phyloP scores from a whole-genome alignment of 2,113 vertebrate species.

The Saccopteryx bilineata region DNA sequence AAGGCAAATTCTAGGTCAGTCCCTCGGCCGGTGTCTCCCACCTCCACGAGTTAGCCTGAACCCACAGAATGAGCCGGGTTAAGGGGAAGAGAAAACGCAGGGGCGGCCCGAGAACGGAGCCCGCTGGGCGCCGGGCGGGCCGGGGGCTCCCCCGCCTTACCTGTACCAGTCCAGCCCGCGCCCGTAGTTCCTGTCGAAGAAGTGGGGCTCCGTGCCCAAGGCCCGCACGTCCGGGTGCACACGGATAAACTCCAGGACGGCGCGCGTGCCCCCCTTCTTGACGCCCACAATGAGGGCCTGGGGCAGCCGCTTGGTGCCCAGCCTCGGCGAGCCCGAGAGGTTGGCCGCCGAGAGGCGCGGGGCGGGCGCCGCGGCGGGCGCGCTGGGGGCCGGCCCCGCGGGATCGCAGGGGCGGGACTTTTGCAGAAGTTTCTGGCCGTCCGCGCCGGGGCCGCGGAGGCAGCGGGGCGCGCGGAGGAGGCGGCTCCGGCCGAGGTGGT shows the following conservation, averaged over 20 bases:
- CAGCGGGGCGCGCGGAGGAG: slow-evolving; percentile 86
- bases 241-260: slow-evolving; percentile 97
- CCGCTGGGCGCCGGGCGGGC: rapidly evolving
- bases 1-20: neutral
- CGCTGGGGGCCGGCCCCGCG: slow-evolving; percentile 78
- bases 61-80: neutral
- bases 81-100: neutral
- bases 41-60: neutral
- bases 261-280: slow-evolving; percentile 97
- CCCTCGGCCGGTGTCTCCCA: neutral
- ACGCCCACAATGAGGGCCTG: slow-evolving; percentile 96
- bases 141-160: slow-evolving; percentile 86
- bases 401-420: slow-evolving; percentile 88
- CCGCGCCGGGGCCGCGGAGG: slow-evolving; percentile 85
- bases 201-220: slow-evolving; percentile 96
- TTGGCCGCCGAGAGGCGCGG: slow-evolving; percentile 60
- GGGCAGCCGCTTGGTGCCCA: slow-evolving; percentile 93
- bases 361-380: slow-evolving; percentile 50
- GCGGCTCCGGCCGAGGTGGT: slow-evolving; percentile 88
- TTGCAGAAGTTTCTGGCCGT: slow-evolving; percentile 91
- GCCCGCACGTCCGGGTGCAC: slow-evolving; percentile 98
- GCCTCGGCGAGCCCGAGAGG: slow-evolving; percentile 83
- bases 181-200: slow-evolving; percentile 98
- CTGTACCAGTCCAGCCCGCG: slow-evolving; percentile 97
- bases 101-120: neutral